Evolutionary conservation across 37 sponge, comb jelly and placozoan genomes (phyloP), one percentile per base, ranked within the genome.

Genomic region (Agelas oroides): DNA sequence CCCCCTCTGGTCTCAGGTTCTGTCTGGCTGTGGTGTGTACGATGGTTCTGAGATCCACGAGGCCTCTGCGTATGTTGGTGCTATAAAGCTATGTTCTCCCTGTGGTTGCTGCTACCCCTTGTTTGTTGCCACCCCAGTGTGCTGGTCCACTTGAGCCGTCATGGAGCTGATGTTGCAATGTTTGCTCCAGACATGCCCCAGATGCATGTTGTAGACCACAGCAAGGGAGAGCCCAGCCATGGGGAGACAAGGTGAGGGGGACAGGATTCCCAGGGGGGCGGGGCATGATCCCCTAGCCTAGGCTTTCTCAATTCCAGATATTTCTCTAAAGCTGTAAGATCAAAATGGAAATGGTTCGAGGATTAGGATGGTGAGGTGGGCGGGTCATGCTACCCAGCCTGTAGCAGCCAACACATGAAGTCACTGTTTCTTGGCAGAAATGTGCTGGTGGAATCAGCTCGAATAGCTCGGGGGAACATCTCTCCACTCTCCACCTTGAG

Each of bases 1-100:
- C 8, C 8, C 8, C 3, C 8, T 46, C 46, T 8, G 8, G 6
- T n/a, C 38, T 36, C 67, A 92, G 95, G 87, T 97, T 14, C 55
- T 97, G 69, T 94, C 94, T 11, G 97, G 97, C 0, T 89, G 92
- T 84, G 97, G 97, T 30, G 97, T 97, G 18, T 97, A 91, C 70
- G 97, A 97, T 81, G 97, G 97, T 21, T 79, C 90, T 28, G 97
- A 97, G 63, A 55, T 97, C 6, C 94, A 93, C 68, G 97, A 97
- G 71, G 92, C 94, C 13, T 94, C 94, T 18, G 94, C 97, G 73
- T 87, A 63, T 19, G 46, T 46, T 46, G 46, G 3, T 46, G 46
- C 46, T 8, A 46, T 8, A 27, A 14, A n/a, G n/a, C n/a, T n/a
- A n/a, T n/a, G n/a, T n/a, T n/a, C n/a, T n/a, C n/a, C n/a, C n/a